Conservation (phyloP, 2,797 vertebrate genomes). For the Pangasius sanitwongsei region DNA sequence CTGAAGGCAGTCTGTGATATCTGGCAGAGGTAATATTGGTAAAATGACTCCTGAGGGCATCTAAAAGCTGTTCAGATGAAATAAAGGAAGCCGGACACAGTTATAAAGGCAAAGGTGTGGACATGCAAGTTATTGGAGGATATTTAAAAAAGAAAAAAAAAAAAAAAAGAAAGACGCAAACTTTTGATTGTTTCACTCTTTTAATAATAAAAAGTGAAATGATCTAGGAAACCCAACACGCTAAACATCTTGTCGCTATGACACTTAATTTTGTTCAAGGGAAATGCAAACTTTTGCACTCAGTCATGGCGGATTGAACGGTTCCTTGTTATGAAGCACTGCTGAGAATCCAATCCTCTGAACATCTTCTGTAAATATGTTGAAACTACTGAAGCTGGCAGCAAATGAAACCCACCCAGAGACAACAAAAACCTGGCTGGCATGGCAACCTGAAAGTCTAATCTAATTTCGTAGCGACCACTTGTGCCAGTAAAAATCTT, state of each 20-base stretch:
- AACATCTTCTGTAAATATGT: constrained; percentile 59
- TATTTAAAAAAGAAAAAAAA: background rate
- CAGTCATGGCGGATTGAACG: background rate
- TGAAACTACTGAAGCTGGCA: constrained; percentile 59
- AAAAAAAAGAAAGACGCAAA: background rate
- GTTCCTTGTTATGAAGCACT: constrained; percentile 65
- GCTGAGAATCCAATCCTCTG: constrained; percentile 50
- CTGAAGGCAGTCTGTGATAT: constrained; percentile 1
- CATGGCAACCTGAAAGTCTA: constrained; percentile 63
- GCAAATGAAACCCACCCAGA: constrained; percentile 58
- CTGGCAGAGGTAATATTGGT: constrained; percentile 8
- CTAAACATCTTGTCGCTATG: background rate
- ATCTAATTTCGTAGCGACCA: constrained; percentile 66
- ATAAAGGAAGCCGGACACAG: background rate
- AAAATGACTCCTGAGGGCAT: constrained; percentile 11
- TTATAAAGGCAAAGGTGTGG: background rate
- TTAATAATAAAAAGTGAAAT: background rate
- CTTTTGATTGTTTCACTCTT: background rate
- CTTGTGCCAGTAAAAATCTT: constrained; percentile 63
- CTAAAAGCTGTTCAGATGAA: background rate
- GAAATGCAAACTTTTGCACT: background rate
- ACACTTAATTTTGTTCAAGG: no score
- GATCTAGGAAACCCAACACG: no score
- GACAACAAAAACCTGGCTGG: constrained; percentile 60
- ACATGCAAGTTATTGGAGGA: background rate